Percentiles rank a stretch among this genome's conserved stretches.
Conservation (phyloP, 2,888 invertebrate genomes). For the Amblyteles armatorius region DNA sequence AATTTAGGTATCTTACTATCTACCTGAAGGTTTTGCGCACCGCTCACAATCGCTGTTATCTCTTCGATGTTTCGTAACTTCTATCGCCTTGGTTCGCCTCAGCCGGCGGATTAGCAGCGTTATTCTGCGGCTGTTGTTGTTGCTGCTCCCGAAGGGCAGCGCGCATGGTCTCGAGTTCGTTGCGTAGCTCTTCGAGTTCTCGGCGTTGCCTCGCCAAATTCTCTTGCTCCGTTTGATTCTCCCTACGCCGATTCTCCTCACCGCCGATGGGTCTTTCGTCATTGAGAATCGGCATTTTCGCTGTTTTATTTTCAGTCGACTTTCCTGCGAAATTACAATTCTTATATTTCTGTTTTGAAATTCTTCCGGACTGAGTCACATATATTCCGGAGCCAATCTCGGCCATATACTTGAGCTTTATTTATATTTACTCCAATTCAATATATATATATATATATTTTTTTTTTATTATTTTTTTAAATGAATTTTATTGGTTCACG, state of each 20-base stretch:
- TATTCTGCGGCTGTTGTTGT: background rate
- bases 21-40: conserved; percentile 8
- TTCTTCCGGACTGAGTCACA: background rate
- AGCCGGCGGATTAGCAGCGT: background rate
- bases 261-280: background rate
- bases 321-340: background rate
- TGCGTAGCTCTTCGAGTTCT: background rate
- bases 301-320: background rate
- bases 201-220: background rate
- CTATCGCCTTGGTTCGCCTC: background rate
- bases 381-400: background rate
- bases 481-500: background rate
- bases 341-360: background rate
- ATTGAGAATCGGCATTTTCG: background rate
- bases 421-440: background rate
- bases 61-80: background rate
- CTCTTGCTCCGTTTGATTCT: background rate
- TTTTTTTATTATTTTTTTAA: background rate
- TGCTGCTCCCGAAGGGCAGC: background rate
- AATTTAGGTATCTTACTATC: conserved; percentile 17
- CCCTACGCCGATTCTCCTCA: background rate
- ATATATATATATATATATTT: too few relatives aligned
- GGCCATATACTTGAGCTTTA: background rate
- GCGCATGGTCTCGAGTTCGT: background rate
- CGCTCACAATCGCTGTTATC: background rate